These are phyloP conservation scores for Coenonympha glycerion DNA, from an alignment of 2,888 invertebrate species.

Conservation along the genomic window DNA sequence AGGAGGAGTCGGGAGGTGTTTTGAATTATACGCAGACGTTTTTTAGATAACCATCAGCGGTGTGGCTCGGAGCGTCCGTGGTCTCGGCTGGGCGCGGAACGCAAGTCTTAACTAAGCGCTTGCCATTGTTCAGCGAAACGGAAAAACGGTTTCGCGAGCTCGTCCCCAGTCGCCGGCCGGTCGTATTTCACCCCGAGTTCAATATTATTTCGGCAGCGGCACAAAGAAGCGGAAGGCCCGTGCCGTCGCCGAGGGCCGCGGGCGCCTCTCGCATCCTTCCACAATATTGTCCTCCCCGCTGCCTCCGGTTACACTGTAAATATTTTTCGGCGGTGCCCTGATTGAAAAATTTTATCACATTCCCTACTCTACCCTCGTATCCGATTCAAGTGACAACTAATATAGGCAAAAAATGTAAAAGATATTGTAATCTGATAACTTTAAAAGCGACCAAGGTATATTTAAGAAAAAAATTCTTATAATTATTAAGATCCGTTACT, in stretches of 20 bases:
- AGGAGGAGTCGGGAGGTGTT: slow-evolving; percentile 8
- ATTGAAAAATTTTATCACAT: slow-evolving; percentile 74
- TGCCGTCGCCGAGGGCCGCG: slow-evolving; percentile 62
- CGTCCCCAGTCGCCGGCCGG: slow-evolving; percentile 52
- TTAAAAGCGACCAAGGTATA: neutral
- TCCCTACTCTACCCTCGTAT: slow-evolving; percentile 50
- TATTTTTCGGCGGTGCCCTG: slow-evolving; percentile 71
- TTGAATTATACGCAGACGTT: slow-evolving; percentile 16
- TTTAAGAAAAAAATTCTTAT: no score
- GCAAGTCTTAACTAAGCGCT: slow-evolving; percentile 59
- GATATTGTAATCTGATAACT: neutral
- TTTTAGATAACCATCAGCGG: slow-evolving; percentile 34
- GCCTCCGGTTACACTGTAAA: slow-evolving; percentile 73
- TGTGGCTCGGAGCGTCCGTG: no score
- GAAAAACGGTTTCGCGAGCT: slow-evolving; percentile 68
- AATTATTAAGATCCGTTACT: no score
- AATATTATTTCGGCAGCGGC: slow-evolving; percentile 72
- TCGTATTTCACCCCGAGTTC: slow-evolving; percentile 72
- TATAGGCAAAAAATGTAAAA: neutral
- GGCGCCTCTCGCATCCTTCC: slow-evolving; percentile 60
- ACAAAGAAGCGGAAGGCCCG: slow-evolving; percentile 70
- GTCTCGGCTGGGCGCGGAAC: slow-evolving; percentile 41
- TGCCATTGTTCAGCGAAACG: slow-evolving; percentile 64
- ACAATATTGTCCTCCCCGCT: slow-evolving; percentile 70
- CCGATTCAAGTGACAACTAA: slow-evolving; percentile 51